phyloP scores from a whole-genome alignment of 1,140 invertebrate species.

The Maconellicoccus hirsutus region DNA sequence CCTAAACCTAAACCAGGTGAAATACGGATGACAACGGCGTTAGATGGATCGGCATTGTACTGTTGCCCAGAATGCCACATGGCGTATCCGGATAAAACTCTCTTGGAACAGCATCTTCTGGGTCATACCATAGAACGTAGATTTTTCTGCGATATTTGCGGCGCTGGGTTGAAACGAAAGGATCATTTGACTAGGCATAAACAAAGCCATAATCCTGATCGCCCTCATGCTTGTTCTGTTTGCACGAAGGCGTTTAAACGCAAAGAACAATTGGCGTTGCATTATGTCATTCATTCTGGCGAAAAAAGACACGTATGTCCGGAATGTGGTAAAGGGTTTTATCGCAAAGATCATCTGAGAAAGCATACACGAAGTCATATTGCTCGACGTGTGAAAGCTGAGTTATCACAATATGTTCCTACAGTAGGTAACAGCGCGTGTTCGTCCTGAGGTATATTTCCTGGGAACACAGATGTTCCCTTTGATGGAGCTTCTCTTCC shows the following conservation, averaged over 20 bases:
- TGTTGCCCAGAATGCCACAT: slow-evolving; percentile 78
- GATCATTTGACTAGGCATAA: slow-evolving; percentile 42
- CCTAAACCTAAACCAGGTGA: slow-evolving; percentile 67
- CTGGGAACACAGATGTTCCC: slow-evolving; percentile 6
- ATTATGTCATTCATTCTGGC: slow-evolving; percentile 39
- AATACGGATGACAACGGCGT: slow-evolving; percentile 64
- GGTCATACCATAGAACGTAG: slow-evolving; percentile 38
- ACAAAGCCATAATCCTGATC: slow-evolving; percentile 42
- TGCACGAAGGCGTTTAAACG: slow-evolving; percentile 44
- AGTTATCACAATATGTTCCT: slow-evolving; percentile 4
- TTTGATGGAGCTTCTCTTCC: not conserved
- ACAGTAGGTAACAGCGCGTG: not conserved
- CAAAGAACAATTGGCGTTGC: slow-evolving; percentile 43
- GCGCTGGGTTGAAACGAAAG: slow-evolving; percentile 40
- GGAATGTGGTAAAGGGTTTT: slow-evolving; percentile 43
- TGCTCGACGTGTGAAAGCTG: slow-evolving; percentile 45
- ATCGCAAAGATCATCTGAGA: slow-evolving; percentile 45
- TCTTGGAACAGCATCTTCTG: slow-evolving; percentile 68
- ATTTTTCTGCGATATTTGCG: slow-evolving; percentile 42
- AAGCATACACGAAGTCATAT: slow-evolving; percentile 45
- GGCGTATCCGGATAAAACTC: slow-evolving; percentile 66
- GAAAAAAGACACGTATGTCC: slow-evolving; percentile 41
- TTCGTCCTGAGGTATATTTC: slow-evolving; percentile 11
- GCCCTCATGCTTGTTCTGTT: slow-evolving; percentile 41
- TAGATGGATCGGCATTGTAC: slow-evolving; percentile 69